Conservation (phyloP, 2,888 invertebrate species). For the Tryphoninae sp. region DNA sequence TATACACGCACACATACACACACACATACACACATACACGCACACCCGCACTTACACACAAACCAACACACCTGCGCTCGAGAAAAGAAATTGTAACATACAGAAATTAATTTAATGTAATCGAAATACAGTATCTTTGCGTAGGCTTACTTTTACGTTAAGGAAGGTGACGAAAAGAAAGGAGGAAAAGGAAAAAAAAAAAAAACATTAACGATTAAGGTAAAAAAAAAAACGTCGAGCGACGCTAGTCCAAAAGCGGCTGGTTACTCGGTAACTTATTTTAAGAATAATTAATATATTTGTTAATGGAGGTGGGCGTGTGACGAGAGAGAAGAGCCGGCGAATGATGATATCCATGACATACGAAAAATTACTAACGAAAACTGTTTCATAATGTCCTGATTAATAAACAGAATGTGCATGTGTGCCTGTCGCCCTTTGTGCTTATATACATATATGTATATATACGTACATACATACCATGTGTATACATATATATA, state of each 20-base stretch:
- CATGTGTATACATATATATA: constrained; percentile 16
- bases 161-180: constrained; percentile 9
- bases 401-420: constrained; percentile 81
- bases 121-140: constrained; percentile 66
- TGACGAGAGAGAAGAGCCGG: constrained; percentile 45
- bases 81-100: constrained; percentile 71
- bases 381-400: constrained; percentile 80
- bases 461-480: constrained; percentile 14
- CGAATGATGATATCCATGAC: constrained; percentile 60
- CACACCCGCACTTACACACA: constrained; percentile 13
- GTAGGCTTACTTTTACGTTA: constrained; percentile 53
- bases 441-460: constrained; percentile 64
- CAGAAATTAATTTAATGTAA: constrained; percentile 72
- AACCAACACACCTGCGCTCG: constrained; percentile 51
- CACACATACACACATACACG: constrained; percentile 15
- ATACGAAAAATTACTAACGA: constrained; percentile 64
- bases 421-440: constrained; percentile 80
- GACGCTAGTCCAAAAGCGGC: constrained; percentile 59
- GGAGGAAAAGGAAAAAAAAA: constrained; percentile 18
- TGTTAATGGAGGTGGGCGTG: constrained; percentile 64
- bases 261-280: constrained; percentile 60
- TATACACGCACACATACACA: constrained; percentile 1
- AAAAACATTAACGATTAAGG: constrained; percentile 44
- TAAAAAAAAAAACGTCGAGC: constrained; percentile 36
- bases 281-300: constrained; percentile 65